Evolutionary conservation across 2,888 invertebrate genomes (phyloP).

Genomic region (Lepas anatifera): DNA sequence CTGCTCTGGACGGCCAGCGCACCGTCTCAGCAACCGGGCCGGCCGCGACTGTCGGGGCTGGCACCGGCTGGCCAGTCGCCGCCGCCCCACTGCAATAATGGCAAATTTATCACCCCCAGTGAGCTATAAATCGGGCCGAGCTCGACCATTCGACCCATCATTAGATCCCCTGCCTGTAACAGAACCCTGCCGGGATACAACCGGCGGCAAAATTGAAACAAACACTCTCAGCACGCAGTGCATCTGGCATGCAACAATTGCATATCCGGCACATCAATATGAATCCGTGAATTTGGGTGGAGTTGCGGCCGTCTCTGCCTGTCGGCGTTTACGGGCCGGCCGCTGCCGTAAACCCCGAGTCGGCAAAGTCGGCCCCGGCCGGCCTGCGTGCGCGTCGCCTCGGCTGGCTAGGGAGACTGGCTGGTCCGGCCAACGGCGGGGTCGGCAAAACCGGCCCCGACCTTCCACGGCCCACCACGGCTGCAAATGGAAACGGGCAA

Average conservation of each 20-base stretch:
- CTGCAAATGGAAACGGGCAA: background rate
- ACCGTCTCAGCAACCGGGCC: background rate
- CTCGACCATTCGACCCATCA: background rate
- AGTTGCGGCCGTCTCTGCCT: no score
- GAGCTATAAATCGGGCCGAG: background rate
- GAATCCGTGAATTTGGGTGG: no score
- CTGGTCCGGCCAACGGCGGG: no score
- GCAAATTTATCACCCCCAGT: constrained; percentile 6
- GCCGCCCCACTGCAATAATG: constrained; percentile 1
- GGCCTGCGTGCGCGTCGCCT: background rate
- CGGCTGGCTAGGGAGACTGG: no score
- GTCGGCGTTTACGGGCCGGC: background rate
- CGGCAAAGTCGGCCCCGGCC: constrained; percentile 8
- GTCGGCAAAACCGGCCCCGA: background rate
- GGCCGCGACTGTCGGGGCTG: background rate
- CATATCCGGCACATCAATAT: no score
- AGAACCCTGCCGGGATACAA: no score
- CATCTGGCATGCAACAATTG: no score
- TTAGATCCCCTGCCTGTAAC: no score
- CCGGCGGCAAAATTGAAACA: no score
- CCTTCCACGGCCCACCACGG: background rate
- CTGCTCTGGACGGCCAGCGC: no score
- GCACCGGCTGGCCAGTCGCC: background rate
- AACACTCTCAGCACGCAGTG: no score
- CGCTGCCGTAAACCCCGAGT: background rate